A percentile compares a stretch with the other conserved stretches of the same genome.
These are phyloP conservation scores for Drosophila fungiperda DNA, from an alignment of 2,888 invertebrate species.

Conservation along the genomic window DNA sequence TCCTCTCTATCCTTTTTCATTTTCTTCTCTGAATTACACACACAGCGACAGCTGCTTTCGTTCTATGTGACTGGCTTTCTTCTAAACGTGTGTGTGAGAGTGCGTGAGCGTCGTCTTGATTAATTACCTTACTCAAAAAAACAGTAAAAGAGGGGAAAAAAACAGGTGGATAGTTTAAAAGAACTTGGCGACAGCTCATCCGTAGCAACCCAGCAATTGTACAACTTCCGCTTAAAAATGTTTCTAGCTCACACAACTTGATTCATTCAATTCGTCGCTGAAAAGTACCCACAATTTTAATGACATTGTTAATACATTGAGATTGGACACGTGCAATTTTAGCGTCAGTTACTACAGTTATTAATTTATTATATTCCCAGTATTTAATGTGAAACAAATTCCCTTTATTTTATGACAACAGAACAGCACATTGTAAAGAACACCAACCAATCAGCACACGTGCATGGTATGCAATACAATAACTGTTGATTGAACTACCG, in stretches of 20 bases:
- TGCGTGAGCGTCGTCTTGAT: slow-evolving; percentile 50
- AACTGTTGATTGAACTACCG: slow-evolving; percentile 78
- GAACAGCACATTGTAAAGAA: slow-evolving; percentile 3
- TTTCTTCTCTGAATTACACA: slow-evolving; percentile 13
- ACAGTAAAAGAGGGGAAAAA: not conserved
- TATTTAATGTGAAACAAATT: slow-evolving; percentile 1
- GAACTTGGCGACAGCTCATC: slow-evolving; percentile 24
- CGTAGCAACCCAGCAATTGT: slow-evolving; percentile 9
- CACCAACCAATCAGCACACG: slow-evolving; percentile 26
- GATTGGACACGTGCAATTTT: not conserved
- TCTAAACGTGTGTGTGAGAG: slow-evolving; percentile 47
- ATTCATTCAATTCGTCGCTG: slow-evolving; percentile 17
- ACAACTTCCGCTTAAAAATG: slow-evolving; percentile 15
- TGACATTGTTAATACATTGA: not conserved
- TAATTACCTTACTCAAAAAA: slow-evolving; percentile 55
- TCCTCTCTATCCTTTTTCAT: slow-evolving; percentile 5
- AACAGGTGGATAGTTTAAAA: slow-evolving; percentile 37
- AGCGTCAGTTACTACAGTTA: not conserved
- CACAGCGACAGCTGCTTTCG: slow-evolving; percentile 55
- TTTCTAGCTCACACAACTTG: slow-evolving; percentile 1
- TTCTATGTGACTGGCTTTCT: slow-evolving; percentile 63
- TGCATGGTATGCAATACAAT: slow-evolving; percentile 8
- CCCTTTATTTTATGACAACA: not conserved
- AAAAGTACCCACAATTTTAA: not conserved
- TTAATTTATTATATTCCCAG: slow-evolving; percentile 1